Conservation (phyloP, 2,797 vertebrate genomes). For the Xenopus petersii region DNA sequence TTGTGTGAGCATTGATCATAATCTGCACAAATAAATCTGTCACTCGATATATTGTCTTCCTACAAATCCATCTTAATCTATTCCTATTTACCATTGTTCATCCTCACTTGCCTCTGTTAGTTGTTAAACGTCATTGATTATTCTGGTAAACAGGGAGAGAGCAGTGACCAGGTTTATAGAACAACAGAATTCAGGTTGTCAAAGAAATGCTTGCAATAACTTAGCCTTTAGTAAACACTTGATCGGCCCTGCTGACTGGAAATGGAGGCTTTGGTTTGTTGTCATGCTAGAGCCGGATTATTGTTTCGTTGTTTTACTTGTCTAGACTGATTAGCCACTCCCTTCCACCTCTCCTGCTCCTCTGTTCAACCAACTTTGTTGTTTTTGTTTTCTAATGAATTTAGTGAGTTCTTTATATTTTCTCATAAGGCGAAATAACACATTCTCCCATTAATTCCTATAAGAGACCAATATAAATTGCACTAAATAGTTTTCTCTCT, state of each 20-base stretch:
- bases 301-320: conserved; percentile 29
- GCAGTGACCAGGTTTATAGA: conserved; percentile 38
- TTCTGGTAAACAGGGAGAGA: neutral
- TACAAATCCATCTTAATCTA: conserved; percentile 6
- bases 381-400: too few species aligned
- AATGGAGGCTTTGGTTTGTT: conserved; percentile 4
- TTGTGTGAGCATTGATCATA: conserved; percentile 1
- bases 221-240: conserved; percentile 20
- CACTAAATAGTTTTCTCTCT: too few species aligned
- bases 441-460: too few species aligned
- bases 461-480: too few species aligned
- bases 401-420: too few species aligned
- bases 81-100: conserved; percentile 18
- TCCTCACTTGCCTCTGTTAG: conserved; percentile 13
- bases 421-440: too few species aligned
- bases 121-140: conserved; percentile 1
- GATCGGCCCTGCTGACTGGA: conserved; percentile 35
- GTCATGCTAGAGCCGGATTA: neutral
- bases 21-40: conserved; percentile 34
- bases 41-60: conserved; percentile 32
- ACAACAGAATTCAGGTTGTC: conserved; percentile 23
- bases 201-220: neutral
- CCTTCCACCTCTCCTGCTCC: too few species aligned
- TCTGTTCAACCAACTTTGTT: too few species aligned
- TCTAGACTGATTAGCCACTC: neutral